These are phyloP conservation scores for Invenusta paracnida DNA, from an alignment of 2,888 invertebrate species.

Conservation along the genomic window DNA sequence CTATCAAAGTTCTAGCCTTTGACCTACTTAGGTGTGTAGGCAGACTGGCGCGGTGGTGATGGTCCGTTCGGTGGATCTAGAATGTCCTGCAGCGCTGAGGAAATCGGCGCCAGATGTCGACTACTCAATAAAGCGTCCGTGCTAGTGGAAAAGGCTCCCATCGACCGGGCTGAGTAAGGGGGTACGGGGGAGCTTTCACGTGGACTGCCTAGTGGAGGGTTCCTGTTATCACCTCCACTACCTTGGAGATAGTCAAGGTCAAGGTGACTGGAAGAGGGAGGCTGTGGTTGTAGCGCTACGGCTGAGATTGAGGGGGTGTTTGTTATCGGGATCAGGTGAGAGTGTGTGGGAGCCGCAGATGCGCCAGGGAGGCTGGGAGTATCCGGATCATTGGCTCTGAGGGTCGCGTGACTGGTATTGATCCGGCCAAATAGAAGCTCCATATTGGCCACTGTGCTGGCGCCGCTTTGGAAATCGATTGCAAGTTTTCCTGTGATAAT, in stretches of 20 bases:
- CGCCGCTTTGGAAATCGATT: neutral
- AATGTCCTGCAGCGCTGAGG: neutral
- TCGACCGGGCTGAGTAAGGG: slow-evolving; percentile 46
- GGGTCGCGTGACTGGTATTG: neutral
- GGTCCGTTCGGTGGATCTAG: neutral
- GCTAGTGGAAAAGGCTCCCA: neutral
- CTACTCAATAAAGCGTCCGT: neutral
- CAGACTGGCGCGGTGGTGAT: neutral
- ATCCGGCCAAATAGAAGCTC: slow-evolving; percentile 29
- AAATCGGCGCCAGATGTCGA: neutral
- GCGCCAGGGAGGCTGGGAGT: neutral
- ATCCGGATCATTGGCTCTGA: neutral
- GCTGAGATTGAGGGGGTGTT: too few species aligned
- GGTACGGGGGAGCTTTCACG: neutral
- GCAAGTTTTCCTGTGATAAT: slow-evolving; percentile 6
- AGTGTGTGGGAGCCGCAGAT: neutral
- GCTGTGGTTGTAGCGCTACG: too few species aligned
- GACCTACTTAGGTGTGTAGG: neutral
- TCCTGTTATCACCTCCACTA: neutral
- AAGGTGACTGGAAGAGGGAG: neutral
- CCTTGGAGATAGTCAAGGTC: neutral
- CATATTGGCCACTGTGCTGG: neutral
- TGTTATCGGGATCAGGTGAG: too few species aligned
- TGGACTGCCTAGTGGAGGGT: neutral
- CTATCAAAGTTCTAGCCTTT: too few species aligned